Evolutionary conservation across 2,113 vertebrate genomes (phyloP).

Genomic region (Ceyx melanurus): DNA sequence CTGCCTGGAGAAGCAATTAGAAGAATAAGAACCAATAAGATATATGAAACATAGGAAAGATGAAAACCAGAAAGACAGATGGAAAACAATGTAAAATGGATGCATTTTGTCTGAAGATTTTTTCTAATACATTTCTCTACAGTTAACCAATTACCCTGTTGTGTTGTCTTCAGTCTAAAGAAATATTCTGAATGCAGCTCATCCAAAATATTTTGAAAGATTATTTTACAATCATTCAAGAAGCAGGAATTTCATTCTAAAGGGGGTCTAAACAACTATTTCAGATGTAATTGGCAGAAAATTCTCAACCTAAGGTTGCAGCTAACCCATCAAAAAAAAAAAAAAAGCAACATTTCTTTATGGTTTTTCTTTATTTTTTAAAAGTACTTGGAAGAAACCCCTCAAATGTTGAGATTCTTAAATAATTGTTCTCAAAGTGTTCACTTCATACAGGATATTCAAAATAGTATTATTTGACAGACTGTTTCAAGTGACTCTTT

Average conservation of each 20-base stretch:
- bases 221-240: not conserved
- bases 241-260: not conserved
- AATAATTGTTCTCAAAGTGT: not conserved
- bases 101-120: not conserved
- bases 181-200: not conserved
- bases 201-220: not conserved
- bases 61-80: not conserved
- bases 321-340: not conserved
- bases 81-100: not conserved
- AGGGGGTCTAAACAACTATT: not conserved
- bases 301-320: not conserved
- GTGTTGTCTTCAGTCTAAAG: not conserved
- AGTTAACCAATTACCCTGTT: not conserved
- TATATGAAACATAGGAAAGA: not conserved
- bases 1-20: not conserved
- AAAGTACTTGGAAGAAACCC: not conserved
- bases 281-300: not conserved
- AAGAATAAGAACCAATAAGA: not conserved
- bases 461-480: not conserved
- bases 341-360: not conserved
- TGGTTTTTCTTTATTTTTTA: not conserved
- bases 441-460: not conserved
- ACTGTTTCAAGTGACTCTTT: not conserved
- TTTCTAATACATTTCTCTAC: not conserved
- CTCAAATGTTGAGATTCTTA: not conserved